Percentiles rank a stretch among this genome's conserved stretches.
Evolutionary conservation across 2,797 vertebrate genomes (phyloP).

Genomic region (Distichodus sexfasciatus): DNA sequence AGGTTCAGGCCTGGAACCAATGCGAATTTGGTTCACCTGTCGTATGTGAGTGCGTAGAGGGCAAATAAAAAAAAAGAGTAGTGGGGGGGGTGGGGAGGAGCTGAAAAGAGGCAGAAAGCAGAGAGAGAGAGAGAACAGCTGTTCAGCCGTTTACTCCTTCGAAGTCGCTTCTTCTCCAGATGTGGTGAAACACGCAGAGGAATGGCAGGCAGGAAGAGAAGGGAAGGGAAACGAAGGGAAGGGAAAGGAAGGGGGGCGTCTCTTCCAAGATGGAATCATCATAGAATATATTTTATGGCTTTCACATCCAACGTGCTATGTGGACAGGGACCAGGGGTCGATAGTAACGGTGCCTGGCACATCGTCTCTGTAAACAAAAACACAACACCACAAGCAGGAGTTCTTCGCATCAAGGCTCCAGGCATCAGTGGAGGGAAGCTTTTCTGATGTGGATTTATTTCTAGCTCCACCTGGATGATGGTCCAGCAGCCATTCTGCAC

Average conservation of each 20-base stretch:
- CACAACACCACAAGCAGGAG: constrained; percentile 23
- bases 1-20: not conserved
- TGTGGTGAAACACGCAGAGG: constrained; percentile 63
- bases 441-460: not conserved
- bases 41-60: not conserved
- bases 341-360: constrained; percentile 37
- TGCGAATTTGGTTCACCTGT: not conserved
- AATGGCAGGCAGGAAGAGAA: constrained; percentile 50
- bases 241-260: not conserved
- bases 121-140: constrained; percentile 63
- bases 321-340: constrained; percentile 39
- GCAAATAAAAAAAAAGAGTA: not conserved
- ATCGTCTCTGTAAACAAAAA: constrained; percentile 42
- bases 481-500: too few species aligned
- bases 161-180: constrained; percentile 70
- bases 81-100: not conserved
- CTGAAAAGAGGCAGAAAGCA: constrained; percentile 6
- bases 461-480: too few species aligned
- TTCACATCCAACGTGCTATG: constrained; percentile 48
- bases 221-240: not conserved
- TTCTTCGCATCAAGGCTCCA: constrained; percentile 33
- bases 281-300: constrained; percentile 61
- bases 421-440: not conserved
- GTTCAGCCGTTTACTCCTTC: constrained; percentile 69
- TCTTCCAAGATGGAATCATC: constrained; percentile 65